A percentile compares a stretch with the other conserved stretches of the same genome.
These are phyloP conservation scores for Apis florea DNA, from an alignment of 1,140 invertebrate genomes.

Conservation along the genomic window DNA sequence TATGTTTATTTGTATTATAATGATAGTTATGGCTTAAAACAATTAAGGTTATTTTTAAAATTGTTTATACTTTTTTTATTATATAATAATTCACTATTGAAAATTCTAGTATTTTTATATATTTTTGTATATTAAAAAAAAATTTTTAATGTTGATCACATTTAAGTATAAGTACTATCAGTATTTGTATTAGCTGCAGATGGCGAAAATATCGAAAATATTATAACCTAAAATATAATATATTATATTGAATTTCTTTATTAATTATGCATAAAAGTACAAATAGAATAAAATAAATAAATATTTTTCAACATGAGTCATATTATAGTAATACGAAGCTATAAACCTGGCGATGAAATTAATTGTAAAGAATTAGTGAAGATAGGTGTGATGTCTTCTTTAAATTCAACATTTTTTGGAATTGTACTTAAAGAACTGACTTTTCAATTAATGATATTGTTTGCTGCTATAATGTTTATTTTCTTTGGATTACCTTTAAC, in stretches of 20 bases:
- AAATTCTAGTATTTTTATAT: not conserved
- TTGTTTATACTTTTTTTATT: not conserved
- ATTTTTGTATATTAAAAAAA: not conserved
- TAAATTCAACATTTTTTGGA: slow-evolving; percentile 76
- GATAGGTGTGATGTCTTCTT: slow-evolving; percentile 77
- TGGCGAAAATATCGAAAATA: slow-evolving; percentile 4
- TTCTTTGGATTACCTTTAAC: slow-evolving; percentile 81
- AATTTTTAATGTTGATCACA: not conserved
- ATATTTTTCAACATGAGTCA: slow-evolving; percentile 68
- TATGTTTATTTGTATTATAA: not conserved
- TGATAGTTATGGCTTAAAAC: not conserved
- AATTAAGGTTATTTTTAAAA: not conserved
- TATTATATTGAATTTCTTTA: not conserved
- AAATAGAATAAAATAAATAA: not conserved
- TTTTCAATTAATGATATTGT: slow-evolving; percentile 79
- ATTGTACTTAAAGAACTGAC: slow-evolving; percentile 79
- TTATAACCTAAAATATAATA: not conserved
- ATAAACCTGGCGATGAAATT: slow-evolving; percentile 77
- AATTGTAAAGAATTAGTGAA: slow-evolving; percentile 76
- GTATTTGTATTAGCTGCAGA: not conserved
- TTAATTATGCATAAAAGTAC: slow-evolving; percentile 6
- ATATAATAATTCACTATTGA: not conserved
- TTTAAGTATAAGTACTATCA: not conserved
- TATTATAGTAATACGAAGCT: slow-evolving; percentile 78
- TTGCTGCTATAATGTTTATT: slow-evolving; percentile 81